phyloP scores from a whole-genome alignment of 2,888 invertebrate species.

The Conus canariensis region DNA sequence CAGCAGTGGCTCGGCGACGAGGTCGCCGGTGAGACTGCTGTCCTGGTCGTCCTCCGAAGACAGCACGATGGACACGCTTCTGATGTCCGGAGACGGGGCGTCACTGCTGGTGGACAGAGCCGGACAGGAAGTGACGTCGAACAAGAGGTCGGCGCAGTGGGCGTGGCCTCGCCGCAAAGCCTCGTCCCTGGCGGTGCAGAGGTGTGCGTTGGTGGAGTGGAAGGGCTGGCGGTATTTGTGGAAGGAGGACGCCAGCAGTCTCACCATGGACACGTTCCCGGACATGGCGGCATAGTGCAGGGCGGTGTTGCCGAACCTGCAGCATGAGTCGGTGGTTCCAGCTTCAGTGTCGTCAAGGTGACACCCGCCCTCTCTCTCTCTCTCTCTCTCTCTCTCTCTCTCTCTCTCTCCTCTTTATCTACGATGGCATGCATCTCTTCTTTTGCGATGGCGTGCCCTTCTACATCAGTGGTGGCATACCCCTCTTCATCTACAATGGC shows the following conservation, averaged over 20 bases:
- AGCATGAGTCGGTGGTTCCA: not conserved
- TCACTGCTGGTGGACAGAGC: not conserved
- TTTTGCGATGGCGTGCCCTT: too few species aligned
- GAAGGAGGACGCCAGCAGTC: conserved; percentile 59
- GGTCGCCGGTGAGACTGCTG: not conserved
- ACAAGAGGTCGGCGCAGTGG: conserved; percentile 26
- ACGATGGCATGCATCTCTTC: too few species aligned
- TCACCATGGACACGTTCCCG: conserved; percentile 64
- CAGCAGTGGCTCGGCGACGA: not conserved
- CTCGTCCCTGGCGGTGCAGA: conserved; percentile 43
- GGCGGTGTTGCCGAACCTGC: conserved; percentile 72
- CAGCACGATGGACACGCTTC: not conserved
- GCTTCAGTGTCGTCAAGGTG: too few species aligned
- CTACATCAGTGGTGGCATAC: too few species aligned
- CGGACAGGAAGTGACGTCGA: not conserved
- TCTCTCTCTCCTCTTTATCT: too few species aligned
- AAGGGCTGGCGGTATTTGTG: conserved; percentile 51
- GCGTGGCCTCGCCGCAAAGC: conserved; percentile 35
- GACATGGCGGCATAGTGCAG: conserved; percentile 73
- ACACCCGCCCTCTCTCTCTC: too few species aligned
- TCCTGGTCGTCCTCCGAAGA: not conserved
- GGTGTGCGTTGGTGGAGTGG: conserved; percentile 37
- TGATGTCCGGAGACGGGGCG: not conserved
- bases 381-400: too few species aligned
- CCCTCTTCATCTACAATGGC: too few species aligned